A percentile compares a stretch with the other conserved stretches of the same genome.
Evolutionary conservation across 30 jellyfish, hydroid and myxozoan species (phyloP).

Genomic region (Sanderia malayensis): DNA sequence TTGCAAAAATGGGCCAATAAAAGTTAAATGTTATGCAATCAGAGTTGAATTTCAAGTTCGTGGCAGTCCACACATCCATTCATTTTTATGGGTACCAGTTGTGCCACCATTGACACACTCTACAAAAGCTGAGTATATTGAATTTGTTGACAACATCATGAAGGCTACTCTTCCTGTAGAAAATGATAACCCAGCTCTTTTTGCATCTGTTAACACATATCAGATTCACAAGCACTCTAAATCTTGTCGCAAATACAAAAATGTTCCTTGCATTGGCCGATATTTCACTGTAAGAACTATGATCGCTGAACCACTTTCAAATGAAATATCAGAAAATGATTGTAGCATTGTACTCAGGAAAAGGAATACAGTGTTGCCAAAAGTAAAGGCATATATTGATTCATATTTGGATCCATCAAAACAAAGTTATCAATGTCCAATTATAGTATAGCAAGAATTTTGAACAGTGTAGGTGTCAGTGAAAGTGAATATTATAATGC

Average conservation of each 20-base stretch:
- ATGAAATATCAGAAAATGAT: not conserved
- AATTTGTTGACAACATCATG: not conserved
- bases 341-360: not conserved
- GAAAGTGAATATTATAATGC: not conserved
- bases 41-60: conserved; percentile 22
- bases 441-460: not conserved
- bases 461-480: not conserved
- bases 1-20: conserved; percentile 7
- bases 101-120: not conserved
- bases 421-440: not conserved
- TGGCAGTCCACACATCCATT: not conserved
- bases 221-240: conserved; percentile 33
- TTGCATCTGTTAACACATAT: not conserved
- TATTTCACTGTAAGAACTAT: not conserved
- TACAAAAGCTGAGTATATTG: not conserved
- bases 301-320: not conserved
- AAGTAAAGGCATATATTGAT: not conserved
- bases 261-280: conserved; percentile 6
- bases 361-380: not conserved
- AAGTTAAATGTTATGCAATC: conserved; percentile 9
- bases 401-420: not conserved
- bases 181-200: not conserved
- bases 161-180: conserved; percentile 14
- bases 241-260: conserved; percentile 18
- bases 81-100: not conserved